phyloP scores from a whole-genome alignment of 2,888 invertebrate species.

The Hyppa rectilinea region DNA sequence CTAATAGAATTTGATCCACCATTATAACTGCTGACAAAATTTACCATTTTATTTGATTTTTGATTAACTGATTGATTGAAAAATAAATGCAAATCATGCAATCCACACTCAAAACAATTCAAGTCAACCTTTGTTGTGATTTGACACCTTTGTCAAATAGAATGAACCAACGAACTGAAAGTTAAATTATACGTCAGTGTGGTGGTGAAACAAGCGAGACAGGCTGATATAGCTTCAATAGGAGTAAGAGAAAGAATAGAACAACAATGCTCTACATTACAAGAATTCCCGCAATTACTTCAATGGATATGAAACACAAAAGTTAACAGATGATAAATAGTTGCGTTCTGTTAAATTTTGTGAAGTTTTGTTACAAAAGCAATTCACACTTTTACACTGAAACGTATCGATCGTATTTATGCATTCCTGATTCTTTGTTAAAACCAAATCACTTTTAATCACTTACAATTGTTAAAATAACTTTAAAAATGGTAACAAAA shows the following conservation, averaged over 20 bases:
- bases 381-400: too few species aligned
- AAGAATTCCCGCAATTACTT: background rate
- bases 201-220: background rate
- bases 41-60: constrained; percentile 75
- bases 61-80: constrained; percentile 57
- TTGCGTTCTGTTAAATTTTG: constrained; percentile 13
- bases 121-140: constrained; percentile 63
- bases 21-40: constrained; percentile 30
- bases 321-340: constrained; percentile 17
- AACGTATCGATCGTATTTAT: background rate
- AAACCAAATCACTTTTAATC: background rate
- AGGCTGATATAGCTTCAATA: background rate
- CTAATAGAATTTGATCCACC: constrained; percentile 50
- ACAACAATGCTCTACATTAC: background rate
- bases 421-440: background rate
- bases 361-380: background rate
- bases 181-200: too few species aligned
- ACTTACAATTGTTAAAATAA: background rate
- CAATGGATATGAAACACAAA: background rate
- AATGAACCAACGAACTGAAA: background rate
- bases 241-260: constrained; percentile 4
- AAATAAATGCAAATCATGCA: constrained; percentile 81
- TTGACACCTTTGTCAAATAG: constrained; percentile 55
- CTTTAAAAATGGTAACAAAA: background rate
- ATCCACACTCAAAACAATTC: constrained; percentile 68